phyloP scores from a whole-genome alignment of 2,113 vertebrate species.

The Atlantisia rogersi region DNA sequence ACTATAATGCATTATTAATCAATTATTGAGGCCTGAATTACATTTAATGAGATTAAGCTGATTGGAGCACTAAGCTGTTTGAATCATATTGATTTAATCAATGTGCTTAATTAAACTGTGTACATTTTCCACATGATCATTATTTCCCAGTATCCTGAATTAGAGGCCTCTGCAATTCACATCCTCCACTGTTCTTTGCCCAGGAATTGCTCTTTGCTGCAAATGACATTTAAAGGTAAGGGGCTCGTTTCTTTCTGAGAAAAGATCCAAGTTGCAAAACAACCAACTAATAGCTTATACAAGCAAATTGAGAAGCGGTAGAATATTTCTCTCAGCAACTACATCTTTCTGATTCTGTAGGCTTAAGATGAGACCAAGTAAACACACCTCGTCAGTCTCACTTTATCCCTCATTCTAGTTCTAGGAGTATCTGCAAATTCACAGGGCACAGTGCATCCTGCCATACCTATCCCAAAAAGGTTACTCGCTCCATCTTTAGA shows the following conservation, averaged over 20 bases:
- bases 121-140: conserved; percentile 76
- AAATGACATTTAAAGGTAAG: conserved; percentile 58
- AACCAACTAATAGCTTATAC: neutral
- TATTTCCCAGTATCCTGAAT: conserved; percentile 67
- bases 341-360: neutral
- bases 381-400: neutral
- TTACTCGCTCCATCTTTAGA: neutral
- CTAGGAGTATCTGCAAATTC: neutral
- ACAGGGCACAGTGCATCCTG: neutral
- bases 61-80: conserved; percentile 78
- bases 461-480: neutral
- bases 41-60: conserved; percentile 82
- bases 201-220: conserved; percentile 28
- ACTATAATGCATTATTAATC: conserved; percentile 84
- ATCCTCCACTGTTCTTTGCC: conserved; percentile 41
- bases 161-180: conserved; percentile 52
- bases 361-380: neutral
- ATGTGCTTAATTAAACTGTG: conserved; percentile 82
- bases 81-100: conserved; percentile 82
- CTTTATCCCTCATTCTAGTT: neutral
- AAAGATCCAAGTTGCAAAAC: neutral
- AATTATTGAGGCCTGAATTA: conserved; percentile 81
- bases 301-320: neutral
- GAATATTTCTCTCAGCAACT: neutral
- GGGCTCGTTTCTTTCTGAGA: conserved; percentile 4